Percentiles rank a stretch among this genome's conserved stretches.
Conservation (phyloP, 2,888 invertebrate genomes). For the Odontomyia ornata region DNA sequence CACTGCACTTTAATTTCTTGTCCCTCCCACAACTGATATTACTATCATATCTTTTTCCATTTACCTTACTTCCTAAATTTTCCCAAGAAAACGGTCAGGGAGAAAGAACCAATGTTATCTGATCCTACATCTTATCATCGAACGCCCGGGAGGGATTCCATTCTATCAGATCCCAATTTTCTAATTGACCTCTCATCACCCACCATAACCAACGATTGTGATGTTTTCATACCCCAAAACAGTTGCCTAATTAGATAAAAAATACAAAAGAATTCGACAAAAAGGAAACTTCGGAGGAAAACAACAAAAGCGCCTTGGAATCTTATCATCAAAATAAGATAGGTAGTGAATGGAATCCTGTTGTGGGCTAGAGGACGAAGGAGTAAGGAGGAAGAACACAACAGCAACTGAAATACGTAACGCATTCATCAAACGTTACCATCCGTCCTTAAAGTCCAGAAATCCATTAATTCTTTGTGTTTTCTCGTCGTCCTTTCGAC, state of each 20-base stretch:
- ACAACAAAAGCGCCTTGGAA: not conserved
- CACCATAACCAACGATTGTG: no score
- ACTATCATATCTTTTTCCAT: no score
- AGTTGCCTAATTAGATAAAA: not conserved
- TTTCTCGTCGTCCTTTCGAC: not conserved
- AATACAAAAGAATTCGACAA: not conserved
- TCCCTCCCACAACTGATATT: no score
- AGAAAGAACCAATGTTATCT: no score
- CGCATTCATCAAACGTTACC: not conserved
- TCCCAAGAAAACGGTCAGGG: no score
- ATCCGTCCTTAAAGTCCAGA: not conserved
- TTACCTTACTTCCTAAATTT: no score
- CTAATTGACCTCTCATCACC: no score
- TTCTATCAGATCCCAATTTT: no score
- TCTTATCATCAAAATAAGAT: not conserved
- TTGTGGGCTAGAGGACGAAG: not conserved
- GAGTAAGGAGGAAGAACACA: not conserved
- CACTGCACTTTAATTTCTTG: no score
- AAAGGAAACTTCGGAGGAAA: not conserved
- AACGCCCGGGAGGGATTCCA: no score
- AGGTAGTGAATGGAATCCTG: no score
- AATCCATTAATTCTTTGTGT: conserved; percentile 8
- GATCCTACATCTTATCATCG: no score
- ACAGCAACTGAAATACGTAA: not conserved
- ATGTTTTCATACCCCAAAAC: conserved; percentile 5